Percentiles rank a stretch among this genome's conserved stretches.
Conservation (phyloP, 1,140 invertebrate species). For the Thalassaphorura encarpata region DNA sequence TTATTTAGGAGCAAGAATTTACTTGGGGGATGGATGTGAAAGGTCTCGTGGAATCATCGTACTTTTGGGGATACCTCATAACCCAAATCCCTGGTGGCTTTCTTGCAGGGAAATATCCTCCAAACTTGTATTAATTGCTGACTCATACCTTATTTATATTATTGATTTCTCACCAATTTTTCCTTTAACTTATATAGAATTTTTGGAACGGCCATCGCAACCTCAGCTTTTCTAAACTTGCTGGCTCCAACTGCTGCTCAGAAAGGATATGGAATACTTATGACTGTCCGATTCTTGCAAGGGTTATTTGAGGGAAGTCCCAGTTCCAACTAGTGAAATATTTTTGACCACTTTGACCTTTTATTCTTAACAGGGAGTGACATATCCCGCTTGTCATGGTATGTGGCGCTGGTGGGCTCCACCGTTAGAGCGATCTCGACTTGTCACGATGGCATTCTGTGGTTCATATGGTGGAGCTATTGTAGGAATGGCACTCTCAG, state of each 20-base stretch:
- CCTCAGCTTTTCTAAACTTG: conserved; percentile 85
- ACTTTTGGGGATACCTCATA: conserved; percentile 97
- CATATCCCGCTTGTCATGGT: conserved; percentile 98
- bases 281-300: conserved; percentile 81
- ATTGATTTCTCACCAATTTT: not conserved
- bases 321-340: not conserved
- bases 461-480: conserved; percentile 95
- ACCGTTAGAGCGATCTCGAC: conserved; percentile 86
- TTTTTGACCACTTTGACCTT: not conserved
- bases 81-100: conserved; percentile 99
- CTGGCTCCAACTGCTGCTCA: conserved; percentile 81
- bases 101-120: conserved; percentile 90
- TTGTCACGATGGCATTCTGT: conserved; percentile 96
- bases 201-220: conserved; percentile 91
- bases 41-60: conserved; percentile 88
- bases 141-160: not conserved
- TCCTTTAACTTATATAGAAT: conserved; percentile 45
- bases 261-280: conserved; percentile 64
- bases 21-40: conserved; percentile 75
- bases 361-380: conserved; percentile 68
- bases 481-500: conserved; percentile 89
- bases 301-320: conserved; percentile 85
- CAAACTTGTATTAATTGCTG: conserved; percentile 60
- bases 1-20: conserved; percentile 48
- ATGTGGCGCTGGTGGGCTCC: conserved; percentile 99